Base-by-base conservation (phyloP, 2,113 vertebrate genomes). In the Alosa alosa region DNA sequence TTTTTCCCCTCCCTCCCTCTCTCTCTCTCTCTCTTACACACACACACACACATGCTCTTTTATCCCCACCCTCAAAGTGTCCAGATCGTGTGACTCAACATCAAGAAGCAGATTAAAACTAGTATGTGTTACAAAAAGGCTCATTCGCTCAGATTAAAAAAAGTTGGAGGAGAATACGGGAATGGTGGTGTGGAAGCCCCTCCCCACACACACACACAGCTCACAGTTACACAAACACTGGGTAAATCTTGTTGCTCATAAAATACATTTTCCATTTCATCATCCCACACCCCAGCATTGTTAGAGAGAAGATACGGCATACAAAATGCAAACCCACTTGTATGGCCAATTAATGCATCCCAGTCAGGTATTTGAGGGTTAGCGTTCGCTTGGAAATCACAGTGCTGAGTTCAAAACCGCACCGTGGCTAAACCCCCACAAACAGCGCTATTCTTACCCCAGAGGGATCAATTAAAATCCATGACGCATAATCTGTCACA, bases 391-490 rank as follows among this genome's bases (percentile, higher is more conserved):
- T 75, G 60, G 86, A 92, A 94, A 92, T 93, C 91, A 86, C 85
- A 92, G 83, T 82, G 84, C 85, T 44, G 83, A 91, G 89, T 91
- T 92, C 92, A 89, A 91, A 84, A 92, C 84, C 81, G 84, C 75
- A 86, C 91, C 88, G 85, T 93, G 90, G 72, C 85, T 88, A 86
- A 91, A 87, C 89, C 86, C 88, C 81, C 84, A 84, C 86, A 86
- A 86, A 90, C 90, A 89, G 85, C 87, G 87, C 90, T 90, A 89
- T 87, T 89, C 81, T 89, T 86, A 90, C 82, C 93, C 93, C 93
- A 94, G 85, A 91, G 95, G 95, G 93, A 95, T 94, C 94, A 94
- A 95, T 95, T 94, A 95, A 94, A 93, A 91, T 89, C 87, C 82
- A 90, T 92, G 92, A 93, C 92, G 91, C 90, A 93, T 94, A 91